phyloP scores from a whole-genome alignment of 1,140 invertebrate species.

The Hylaeus volcanicus region DNA sequence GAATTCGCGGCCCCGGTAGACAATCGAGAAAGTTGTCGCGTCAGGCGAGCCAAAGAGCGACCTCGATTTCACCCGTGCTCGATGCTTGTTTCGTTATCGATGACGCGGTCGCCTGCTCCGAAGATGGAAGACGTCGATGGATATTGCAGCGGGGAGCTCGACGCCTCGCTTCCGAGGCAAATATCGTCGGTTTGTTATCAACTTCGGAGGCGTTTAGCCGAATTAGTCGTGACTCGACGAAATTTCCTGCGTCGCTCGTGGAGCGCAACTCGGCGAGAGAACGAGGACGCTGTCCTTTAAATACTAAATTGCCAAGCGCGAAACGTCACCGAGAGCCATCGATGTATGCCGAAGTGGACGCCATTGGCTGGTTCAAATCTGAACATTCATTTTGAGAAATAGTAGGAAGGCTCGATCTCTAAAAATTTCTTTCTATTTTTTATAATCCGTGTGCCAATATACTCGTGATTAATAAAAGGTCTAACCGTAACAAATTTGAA shows the following conservation, averaged over 20 bases:
- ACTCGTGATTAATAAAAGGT: no score
- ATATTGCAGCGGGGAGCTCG: constrained; percentile 10
- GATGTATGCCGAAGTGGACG: no score
- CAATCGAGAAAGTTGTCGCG: constrained; percentile 59
- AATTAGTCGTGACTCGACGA: background rate
- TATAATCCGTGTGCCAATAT: no score
- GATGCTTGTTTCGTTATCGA: constrained; percentile 53
- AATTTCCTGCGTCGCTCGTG: background rate
- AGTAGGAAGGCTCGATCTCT: no score
- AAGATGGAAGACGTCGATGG: constrained; percentile 29
- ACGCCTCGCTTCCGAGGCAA: background rate
- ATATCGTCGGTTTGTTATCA: constrained; percentile 8
- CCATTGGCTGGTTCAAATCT: no score
- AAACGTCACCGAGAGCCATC: background rate
- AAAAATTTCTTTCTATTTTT: no score
- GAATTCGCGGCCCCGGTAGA: constrained; percentile 23
- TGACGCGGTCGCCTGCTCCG: constrained; percentile 31
- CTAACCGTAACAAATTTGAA: no score
- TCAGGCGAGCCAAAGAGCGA: constrained; percentile 41
- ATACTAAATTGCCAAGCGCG: background rate
- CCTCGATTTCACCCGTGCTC: constrained; percentile 10
- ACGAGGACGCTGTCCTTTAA: background rate
- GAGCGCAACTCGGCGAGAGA: background rate
- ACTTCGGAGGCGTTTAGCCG: background rate
- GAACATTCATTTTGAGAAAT: no score